These are phyloP conservation scores for Lineus longissimus DNA, from an alignment of 1,140 invertebrate genomes.

Conservation along the genomic window DNA sequence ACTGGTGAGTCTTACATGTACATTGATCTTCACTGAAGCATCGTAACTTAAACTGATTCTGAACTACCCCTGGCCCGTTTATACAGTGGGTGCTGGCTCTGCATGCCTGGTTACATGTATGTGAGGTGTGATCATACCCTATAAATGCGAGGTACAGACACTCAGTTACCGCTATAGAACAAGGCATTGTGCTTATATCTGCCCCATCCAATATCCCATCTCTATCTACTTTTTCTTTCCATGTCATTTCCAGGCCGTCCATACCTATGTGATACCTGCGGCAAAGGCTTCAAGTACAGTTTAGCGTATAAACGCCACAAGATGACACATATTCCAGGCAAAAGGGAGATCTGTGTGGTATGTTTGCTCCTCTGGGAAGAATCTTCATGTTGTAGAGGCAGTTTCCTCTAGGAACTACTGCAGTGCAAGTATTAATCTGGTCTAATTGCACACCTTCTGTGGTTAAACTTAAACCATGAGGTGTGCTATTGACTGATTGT, in stretches of 20 bases:
- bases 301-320: neutral
- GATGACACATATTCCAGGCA: neutral
- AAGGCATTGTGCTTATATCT: too few species aligned
- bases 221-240: neutral
- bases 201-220: neutral
- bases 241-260: constrained; percentile 1
- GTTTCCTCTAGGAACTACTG: too few species aligned
- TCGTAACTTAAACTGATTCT: neutral
- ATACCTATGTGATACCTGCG: constrained; percentile 2
- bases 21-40: neutral
- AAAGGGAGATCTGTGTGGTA: neutral
- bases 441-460: too few species aligned
- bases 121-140: neutral
- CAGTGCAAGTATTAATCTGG: too few species aligned
- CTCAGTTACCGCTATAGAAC: too few species aligned
- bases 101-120: neutral
- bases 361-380: too few species aligned
- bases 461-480: too few species aligned
- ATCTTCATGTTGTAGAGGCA: too few species aligned
- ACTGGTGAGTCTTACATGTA: neutral
- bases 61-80: neutral
- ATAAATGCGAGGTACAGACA: too few species aligned
- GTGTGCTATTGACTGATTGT: too few species aligned
- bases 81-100: neutral
- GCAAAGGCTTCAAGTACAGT: constrained; percentile 1